These are phyloP conservation scores for Tragelaphus imberbis DNA, from an alignment of 2,113 vertebrate genomes.

Conservation along the genomic window DNA sequence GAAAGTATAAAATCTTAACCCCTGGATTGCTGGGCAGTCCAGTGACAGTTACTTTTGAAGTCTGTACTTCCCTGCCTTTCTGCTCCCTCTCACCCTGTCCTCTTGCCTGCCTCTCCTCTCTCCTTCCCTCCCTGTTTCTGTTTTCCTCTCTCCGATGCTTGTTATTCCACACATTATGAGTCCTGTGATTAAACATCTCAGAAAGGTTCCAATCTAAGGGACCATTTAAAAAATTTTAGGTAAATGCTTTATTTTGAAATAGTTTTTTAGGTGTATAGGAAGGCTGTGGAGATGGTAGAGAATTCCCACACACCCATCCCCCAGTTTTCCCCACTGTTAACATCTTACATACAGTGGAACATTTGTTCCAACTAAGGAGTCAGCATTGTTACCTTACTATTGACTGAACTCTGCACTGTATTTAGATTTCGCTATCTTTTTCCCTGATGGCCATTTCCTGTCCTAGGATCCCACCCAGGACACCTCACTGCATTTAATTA, in stretches of 20 bases:
- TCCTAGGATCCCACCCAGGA: not conserved
- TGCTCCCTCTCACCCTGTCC: no score
- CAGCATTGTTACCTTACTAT: no score
- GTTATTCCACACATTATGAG: not conserved
- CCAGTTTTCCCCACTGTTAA: not conserved
- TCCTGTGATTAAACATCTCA: not conserved
- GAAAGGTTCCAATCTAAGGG: not conserved
- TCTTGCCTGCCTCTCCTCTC: not conserved
- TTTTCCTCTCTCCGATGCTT: not conserved
- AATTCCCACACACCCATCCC: not conserved
- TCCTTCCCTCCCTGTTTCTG: not conserved
- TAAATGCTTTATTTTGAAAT: not conserved
- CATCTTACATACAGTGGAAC: fast-evolving
- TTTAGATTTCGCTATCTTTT: not conserved
- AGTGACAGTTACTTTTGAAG: not conserved
- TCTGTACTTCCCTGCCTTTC: not conserved
- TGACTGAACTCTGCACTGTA: not conserved
- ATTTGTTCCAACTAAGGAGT: not conserved
- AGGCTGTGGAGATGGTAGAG: not conserved
- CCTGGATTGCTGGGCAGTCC: not conserved
- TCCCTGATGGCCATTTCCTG: not conserved
- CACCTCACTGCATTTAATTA: not conserved
- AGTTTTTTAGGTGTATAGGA: not conserved
- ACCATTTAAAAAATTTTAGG: not conserved
- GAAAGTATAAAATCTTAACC: not conserved